Evolutionary conservation across 2,113 vertebrate species (phyloP), one percentile per base, ranked within the genome.

Genomic region (Leucoraja erinaceus): DNA sequence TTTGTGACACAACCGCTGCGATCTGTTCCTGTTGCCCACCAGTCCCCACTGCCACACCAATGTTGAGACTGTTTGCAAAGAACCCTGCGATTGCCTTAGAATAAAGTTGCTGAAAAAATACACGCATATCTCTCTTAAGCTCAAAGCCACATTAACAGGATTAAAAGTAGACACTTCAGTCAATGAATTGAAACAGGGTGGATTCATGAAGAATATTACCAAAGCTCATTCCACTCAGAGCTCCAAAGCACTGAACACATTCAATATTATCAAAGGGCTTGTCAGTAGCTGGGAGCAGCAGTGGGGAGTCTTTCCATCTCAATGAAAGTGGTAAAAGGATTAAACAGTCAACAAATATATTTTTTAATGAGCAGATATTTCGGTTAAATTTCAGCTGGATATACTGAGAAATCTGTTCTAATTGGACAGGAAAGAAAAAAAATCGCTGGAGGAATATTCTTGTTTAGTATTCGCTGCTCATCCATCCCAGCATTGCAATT

Each of bases 281-380:
- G 12, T 84, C 56, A 84, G 54, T 84, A 61, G 12, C 81, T 84
- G 56, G 56, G 22, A 84, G 22, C 14, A 61, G 25, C 10, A 56
- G 25, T 9, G 28, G 10, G 56, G 81, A 61, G 56, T 25, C 59
- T 56, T 56, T 56, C 54, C 22, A 25, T 59, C 81, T 84, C 22
- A 1, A n/a, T 59, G 54, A 10, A 59, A 61, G 59, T 61, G 3
- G 59, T 84, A 10, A 84, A 61, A 84, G 56, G 81, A 84, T 84
- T 54, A 84, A 61, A 61, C 56, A 28, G 25, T 59, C 54, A 59
- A 38, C 22, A 59, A 84, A 59, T 4, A 84, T 59, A 7, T n/a
- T 84, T 59, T 61, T 84, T 84, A 84, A 61, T 84, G 56, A 84
- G 81, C 54, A 84, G 25, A 84, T 10, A n/a, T 84, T 84, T 84